A percentile compares a stretch with the other conserved stretches of the same genome.
These are phyloP conservation scores for Eupithecia abbreviata DNA, from an alignment of 2,888 invertebrate genomes.

Conservation along the genomic window DNA sequence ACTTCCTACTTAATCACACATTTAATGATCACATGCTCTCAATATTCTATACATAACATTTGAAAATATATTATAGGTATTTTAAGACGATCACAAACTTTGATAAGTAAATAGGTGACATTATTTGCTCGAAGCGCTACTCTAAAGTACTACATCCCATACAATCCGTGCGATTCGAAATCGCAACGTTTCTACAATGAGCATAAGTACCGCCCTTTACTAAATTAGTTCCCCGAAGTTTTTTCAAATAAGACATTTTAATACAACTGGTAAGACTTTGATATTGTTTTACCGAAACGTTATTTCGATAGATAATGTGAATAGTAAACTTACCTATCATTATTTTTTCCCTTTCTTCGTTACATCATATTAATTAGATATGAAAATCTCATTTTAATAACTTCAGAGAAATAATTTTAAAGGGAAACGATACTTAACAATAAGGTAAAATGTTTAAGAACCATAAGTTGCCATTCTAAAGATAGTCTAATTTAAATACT, in stretches of 20 bases:
- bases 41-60: conserved; percentile 21
- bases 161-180: conserved; percentile 1
- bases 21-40: conserved; percentile 25
- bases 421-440: not conserved
- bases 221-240: not conserved
- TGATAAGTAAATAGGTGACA: conserved; percentile 31
- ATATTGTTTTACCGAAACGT: not conserved
- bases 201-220: not conserved
- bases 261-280: not conserved
- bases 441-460: not conserved
- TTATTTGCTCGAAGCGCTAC: not conserved
- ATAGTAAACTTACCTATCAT: not conserved
- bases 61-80: conserved; percentile 26
- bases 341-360: not conserved
- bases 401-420: not conserved
- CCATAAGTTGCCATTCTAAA: not conserved
- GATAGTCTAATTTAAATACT: not conserved
- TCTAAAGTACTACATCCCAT: not conserved
- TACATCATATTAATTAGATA: not conserved
- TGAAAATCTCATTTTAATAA: not conserved
- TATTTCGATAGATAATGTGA: not conserved
- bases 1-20: conserved; percentile 36
- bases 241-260: not conserved
- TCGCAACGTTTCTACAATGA: not conserved
- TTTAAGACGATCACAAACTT: conserved; percentile 33